phyloP scores from a whole-genome alignment of 2,888 invertebrate species.

The Crepidodera aurea region DNA sequence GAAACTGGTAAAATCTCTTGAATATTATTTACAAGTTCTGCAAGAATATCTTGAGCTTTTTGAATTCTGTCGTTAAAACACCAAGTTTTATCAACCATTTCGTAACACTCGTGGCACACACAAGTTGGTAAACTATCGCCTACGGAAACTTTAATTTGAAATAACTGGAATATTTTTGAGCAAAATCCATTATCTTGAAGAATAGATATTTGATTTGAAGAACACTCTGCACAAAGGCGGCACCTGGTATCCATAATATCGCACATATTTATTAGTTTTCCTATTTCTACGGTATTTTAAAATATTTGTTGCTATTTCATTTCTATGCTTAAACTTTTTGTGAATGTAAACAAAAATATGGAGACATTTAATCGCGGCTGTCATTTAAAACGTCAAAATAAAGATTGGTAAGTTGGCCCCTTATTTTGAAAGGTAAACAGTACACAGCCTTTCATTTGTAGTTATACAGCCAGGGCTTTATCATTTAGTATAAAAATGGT shows the following conservation, averaged over 20 bases:
- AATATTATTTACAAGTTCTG: slow-evolving; percentile 37
- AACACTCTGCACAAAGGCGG: slow-evolving; percentile 59
- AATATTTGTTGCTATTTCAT: neutral
- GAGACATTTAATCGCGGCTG: neutral
- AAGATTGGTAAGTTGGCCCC: too few species aligned
- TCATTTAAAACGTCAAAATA: too few species aligned
- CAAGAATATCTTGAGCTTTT: slow-evolving; percentile 57
- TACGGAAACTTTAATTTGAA: slow-evolving; percentile 55
- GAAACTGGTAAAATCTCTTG: slow-evolving; percentile 25
- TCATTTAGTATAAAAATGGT: too few species aligned
- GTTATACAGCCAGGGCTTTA: too few species aligned
- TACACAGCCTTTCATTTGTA: too few species aligned
- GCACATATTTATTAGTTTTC: slow-evolving; percentile 18
- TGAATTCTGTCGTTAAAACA: slow-evolving; percentile 58
- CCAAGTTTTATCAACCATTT: slow-evolving; percentile 58
- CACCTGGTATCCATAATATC: slow-evolving; percentile 56
- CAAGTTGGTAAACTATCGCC: slow-evolving; percentile 56
- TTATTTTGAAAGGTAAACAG: too few species aligned
- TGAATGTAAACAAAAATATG: slow-evolving; percentile 19
- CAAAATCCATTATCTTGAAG: slow-evolving; percentile 53
- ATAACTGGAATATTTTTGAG: slow-evolving; percentile 56
- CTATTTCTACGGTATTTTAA: neutral
- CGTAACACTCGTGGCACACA: slow-evolving; percentile 56
- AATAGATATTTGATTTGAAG: slow-evolving; percentile 51
- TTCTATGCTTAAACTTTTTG: neutral